Conservation (phyloP, 2,888 invertebrate species). For the Pterostichus niger region DNA sequence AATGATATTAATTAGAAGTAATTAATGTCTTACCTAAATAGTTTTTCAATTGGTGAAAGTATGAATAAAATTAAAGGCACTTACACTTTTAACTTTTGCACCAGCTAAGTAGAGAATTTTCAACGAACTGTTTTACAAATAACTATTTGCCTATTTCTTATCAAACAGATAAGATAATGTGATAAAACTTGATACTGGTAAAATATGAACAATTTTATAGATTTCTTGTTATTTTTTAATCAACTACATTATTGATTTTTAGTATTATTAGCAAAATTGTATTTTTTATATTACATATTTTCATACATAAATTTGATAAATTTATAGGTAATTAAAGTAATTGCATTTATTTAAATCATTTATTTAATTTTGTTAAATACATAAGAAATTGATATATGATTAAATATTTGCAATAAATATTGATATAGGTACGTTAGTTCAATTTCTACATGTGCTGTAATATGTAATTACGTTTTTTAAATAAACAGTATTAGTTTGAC, state of each 20-base stretch:
- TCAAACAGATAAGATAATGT: conserved; percentile 55
- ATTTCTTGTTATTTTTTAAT: conserved; percentile 22
- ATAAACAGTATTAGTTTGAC: not conserved
- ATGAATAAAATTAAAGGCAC: not conserved
- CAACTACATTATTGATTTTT: conserved; percentile 16
- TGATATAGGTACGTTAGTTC: not conserved
- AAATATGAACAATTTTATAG: conserved; percentile 34
- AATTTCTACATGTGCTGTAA: not conserved
- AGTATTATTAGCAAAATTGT: not conserved
- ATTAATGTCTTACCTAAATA: conserved; percentile 17
- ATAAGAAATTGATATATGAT: conserved; percentile 9
- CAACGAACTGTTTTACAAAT: conserved; percentile 48
- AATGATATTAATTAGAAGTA: not conserved
- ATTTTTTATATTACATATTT: not conserved
- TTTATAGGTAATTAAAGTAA: not conserved
- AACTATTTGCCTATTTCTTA: conserved; percentile 49
- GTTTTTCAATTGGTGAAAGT: not conserved
- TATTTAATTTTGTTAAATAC: not conserved
- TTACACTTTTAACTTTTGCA: conserved; percentile 52
- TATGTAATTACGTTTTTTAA: not conserved
- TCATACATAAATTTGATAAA: too few species aligned
- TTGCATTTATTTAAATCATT: not conserved
- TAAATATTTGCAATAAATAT: conserved; percentile 48
- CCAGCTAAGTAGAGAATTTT: conserved; percentile 31
- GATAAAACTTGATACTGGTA: conserved; percentile 22